These are phyloP conservation scores for Tanypteryx hageni DNA, from an alignment of 2,888 invertebrate species.

Conservation along the genomic window DNA sequence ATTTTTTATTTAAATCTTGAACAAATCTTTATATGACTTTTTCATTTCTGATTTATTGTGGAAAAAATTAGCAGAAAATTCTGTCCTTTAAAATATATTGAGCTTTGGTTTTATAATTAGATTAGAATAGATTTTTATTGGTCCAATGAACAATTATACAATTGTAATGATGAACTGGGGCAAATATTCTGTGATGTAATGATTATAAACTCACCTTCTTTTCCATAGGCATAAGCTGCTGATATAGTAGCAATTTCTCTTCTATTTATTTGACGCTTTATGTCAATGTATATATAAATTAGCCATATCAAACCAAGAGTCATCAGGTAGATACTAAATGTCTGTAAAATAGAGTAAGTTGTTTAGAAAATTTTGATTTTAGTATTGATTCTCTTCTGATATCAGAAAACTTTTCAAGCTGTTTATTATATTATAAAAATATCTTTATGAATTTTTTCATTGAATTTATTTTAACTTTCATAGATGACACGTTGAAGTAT, in stretches of 20 bases:
- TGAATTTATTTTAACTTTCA: not conserved
- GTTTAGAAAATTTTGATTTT: not conserved
- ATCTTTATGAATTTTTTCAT: not conserved
- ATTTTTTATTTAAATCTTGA: too few species aligned
- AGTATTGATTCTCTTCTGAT: not conserved
- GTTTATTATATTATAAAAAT: not conserved
- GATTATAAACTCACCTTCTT: not conserved
- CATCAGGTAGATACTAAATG: conserved; percentile 80
- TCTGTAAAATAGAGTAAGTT: conserved; percentile 74
- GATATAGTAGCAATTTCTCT: conserved; percentile 69
- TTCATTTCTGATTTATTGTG: too few species aligned
- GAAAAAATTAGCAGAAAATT: too few species aligned
- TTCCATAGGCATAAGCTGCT: conserved; percentile 43
- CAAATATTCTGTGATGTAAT: too few species aligned
- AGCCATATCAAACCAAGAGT: conserved; percentile 80
- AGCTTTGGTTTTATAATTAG: too few species aligned
- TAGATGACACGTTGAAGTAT: too few species aligned
- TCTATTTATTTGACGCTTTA: conserved; percentile 78
- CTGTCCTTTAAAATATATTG: too few species aligned
- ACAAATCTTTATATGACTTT: too few species aligned
- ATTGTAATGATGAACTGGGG: too few species aligned
- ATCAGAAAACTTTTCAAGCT: not conserved
- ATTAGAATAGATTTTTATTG: too few species aligned
- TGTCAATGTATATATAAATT: conserved; percentile 80
- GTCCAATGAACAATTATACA: too few species aligned